Evolutionary conservation across 2,888 invertebrate genomes (phyloP), one percentile per base, ranked within the genome.

Genomic region (Andrena minutula): DNA sequence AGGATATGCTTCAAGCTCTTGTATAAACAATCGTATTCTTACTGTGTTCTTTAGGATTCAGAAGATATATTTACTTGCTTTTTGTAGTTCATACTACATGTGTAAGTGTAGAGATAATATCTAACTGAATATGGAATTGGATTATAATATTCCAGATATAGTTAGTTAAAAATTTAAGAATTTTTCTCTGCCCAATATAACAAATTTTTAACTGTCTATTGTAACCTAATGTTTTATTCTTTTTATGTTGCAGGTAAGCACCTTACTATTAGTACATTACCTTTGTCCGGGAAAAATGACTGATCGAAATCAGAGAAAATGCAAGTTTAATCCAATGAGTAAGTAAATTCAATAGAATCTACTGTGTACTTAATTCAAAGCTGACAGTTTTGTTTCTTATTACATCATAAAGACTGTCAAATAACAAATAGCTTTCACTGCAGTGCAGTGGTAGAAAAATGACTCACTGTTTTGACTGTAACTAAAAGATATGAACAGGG

Each of bases 211-310:
- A 23, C 1, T 26, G 23, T 23, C 1, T 56, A 4, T 20, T 20
- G 4, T 35, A 61, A 32, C 35, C 16, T 64, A 64, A 64, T 30
- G 8, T 16, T 51, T 23, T 2, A 26, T 35, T 41, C 6, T 68
- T 1, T 68, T 23, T 68, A 26, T 68, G 56, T 68, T 68, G n/a
- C 68, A 68, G 68, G 68, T 68, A 68, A 68, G 68, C 8, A 35
- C 56, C 3, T 16, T 68, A 12, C 30, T 26, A 41, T 8, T 12
- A 20, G 8, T 35, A 32, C 12, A 35, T 56, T 23, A 5, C 23
- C 20, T 32, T 32, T 7, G 8, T 47, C n/a, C 2, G 2, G 1
- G 32, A 23, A 23, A n/a, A 23, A 4, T 32, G 20, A 23, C 8
- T 26, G 5, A 16, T 16, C 26, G 7, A 16, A 16, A 53, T 0